These are phyloP conservation scores for Apamea epomidion DNA, from an alignment of 2,888 invertebrate species.

Conservation along the genomic window DNA sequence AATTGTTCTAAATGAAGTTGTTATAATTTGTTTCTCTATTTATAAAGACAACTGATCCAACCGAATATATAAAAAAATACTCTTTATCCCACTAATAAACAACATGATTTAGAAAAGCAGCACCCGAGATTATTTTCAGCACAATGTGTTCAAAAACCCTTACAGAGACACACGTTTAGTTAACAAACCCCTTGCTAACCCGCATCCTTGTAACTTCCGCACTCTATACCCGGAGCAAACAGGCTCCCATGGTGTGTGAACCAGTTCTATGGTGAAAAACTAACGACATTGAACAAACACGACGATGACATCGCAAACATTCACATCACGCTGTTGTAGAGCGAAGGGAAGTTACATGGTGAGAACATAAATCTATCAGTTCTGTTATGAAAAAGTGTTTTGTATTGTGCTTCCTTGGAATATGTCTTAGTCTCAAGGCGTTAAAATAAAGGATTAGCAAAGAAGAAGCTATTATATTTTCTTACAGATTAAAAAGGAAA, in stretches of 20 bases:
- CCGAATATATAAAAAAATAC: not conserved
- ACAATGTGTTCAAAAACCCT: not conserved
- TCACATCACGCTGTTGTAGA: slow-evolving; percentile 16
- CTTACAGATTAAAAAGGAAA: not conserved
- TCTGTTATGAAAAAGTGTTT: not conserved
- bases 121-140: not conserved
- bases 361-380: not conserved
- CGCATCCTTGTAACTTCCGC: slow-evolving; percentile 15
- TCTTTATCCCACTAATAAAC: not conserved
- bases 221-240: slow-evolving; percentile 24
- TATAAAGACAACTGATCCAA: not conserved
- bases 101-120: not conserved
- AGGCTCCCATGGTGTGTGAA: slow-evolving; percentile 27
- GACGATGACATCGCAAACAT: slow-evolving; percentile 41
- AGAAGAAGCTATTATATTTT: not conserved
- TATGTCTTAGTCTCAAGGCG: not conserved
- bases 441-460: not conserved
- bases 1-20: not conserved
- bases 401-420: not conserved
- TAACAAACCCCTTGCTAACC: slow-evolving; percentile 7
- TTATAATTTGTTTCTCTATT: not conserved
- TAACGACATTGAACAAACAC: slow-evolving; percentile 43
- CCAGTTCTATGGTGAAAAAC: slow-evolving; percentile 33
- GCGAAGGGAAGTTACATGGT: not conserved
- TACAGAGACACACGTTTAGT: not conserved